These are phyloP conservation scores for Notiomystis cincta DNA, from an alignment of 2,113 vertebrate genomes.

Conservation along the genomic window DNA sequence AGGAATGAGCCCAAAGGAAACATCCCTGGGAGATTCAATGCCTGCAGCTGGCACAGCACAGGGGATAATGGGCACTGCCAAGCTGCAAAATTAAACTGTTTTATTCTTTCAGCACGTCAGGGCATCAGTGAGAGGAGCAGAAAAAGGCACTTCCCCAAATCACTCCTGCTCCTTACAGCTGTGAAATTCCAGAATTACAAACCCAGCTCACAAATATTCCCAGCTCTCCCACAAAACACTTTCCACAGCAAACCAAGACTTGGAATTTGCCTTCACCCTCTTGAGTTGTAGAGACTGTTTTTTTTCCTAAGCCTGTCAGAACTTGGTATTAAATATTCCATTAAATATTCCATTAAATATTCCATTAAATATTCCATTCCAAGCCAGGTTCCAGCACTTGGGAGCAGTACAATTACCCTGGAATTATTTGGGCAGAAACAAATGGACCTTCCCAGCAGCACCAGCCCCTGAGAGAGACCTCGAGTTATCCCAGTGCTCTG, in stretches of 20 bases:
- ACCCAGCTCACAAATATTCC: not conserved
- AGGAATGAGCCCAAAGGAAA: not conserved
- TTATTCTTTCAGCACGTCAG: not conserved
- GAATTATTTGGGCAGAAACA: not conserved
- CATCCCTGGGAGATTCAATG: not conserved
- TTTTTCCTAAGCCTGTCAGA: not conserved
- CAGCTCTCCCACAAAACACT: not conserved
- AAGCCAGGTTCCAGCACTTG: not conserved
- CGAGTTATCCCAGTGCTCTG: accelerated
- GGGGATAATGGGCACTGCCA: accelerated
- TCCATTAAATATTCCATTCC: not conserved
- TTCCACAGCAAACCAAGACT: not conserved
- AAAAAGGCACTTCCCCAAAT: not conserved
- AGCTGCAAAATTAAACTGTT: not conserved
- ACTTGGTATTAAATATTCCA: not conserved
- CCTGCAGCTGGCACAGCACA: not conserved
- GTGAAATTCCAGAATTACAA: not conserved
- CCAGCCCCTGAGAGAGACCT: not conserved
- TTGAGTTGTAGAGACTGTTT: not conserved
- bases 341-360: not conserved
- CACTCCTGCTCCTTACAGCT: not conserved
- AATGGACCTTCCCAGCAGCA: not conserved
- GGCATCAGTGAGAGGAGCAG: not conserved
- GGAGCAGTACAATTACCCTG: not conserved
- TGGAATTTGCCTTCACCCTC: not conserved